Evolutionary conservation across 2,113 vertebrate genomes (phyloP).

Genomic region (Chlorodrepanis virens): DNA sequence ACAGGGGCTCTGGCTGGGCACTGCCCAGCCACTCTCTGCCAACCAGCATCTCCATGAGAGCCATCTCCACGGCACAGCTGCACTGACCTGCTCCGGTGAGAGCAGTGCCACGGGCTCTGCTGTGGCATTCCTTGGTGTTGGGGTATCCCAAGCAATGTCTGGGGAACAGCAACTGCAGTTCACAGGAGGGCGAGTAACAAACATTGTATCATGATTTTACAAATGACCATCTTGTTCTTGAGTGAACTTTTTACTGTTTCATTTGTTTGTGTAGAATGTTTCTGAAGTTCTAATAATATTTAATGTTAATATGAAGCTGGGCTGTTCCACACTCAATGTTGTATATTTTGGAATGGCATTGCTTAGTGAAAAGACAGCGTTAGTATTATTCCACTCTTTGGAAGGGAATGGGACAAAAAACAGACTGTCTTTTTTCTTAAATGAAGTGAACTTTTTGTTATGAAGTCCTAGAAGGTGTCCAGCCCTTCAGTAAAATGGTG

Average conservation of each 20-base stretch:
- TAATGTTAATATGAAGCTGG: slow-evolving; percentile 43
- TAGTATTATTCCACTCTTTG: slow-evolving; percentile 1
- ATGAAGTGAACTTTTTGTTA: slow-evolving; percentile 60
- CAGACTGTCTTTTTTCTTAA: slow-evolving; percentile 43
- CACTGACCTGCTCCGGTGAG: rapidly evolving
- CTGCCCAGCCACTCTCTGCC: not conserved
- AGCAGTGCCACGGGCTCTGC: rapidly evolving
- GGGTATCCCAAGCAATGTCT: rapidly evolving
- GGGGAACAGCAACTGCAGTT: not conserved
- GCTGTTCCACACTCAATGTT: slow-evolving; percentile 41
- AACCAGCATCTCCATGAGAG: not conserved
- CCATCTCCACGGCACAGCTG: rapidly evolving
- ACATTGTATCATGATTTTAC: not conserved
- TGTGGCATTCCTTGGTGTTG: not conserved
- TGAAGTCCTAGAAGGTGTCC: slow-evolving; percentile 52
- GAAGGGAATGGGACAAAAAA: slow-evolving; percentile 28
- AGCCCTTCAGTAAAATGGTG: slow-evolving; percentile 70
- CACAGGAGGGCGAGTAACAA: rapidly evolving
- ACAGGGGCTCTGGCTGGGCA: not conserved
- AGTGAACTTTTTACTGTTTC: slow-evolving; percentile 46
- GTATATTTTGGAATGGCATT: slow-evolving; percentile 60
- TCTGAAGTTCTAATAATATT: slow-evolving; percentile 45
- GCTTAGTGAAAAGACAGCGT: slow-evolving; percentile 8
- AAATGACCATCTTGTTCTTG: slow-evolving; percentile 8
- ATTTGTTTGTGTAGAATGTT: slow-evolving; percentile 61